Evolutionary conservation across 2,797 vertebrate genomes (phyloP).

Genomic region (Scomberomorus guttatus): DNA sequence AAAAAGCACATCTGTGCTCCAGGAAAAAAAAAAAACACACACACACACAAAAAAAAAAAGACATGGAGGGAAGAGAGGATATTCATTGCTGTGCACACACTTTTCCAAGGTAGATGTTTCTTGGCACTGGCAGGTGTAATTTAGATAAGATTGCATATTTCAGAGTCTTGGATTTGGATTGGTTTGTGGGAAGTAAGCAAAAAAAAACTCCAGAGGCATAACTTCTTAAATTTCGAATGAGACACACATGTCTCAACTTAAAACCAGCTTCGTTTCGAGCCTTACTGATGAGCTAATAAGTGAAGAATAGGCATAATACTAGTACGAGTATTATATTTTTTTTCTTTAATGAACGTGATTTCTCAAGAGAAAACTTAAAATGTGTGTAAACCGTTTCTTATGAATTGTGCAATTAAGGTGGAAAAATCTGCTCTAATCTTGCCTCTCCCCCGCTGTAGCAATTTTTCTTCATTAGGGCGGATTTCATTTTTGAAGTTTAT

Average conservation of each 20-base stretch:
- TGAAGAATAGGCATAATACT: constrained; percentile 23
- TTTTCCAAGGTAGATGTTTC: constrained; percentile 73
- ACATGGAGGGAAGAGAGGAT: constrained; percentile 48
- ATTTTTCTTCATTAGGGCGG: constrained; percentile 80
- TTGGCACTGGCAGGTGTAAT: constrained; percentile 74
- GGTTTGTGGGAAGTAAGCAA: constrained; percentile 62
- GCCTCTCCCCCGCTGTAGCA: constrained; percentile 47
- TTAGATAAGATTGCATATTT: constrained; percentile 71
- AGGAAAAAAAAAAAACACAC: constrained; percentile 32
- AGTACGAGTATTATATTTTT: background rate
- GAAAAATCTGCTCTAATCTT: constrained; percentile 70
- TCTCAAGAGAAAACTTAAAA: constrained; percentile 58
- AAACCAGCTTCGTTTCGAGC: constrained; percentile 21
- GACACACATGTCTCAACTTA: constrained; percentile 37
- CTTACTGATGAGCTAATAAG: constrained; percentile 34
- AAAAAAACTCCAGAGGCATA: constrained; percentile 48
- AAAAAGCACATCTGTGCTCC: constrained; percentile 82
- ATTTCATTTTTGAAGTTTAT: constrained; percentile 82
- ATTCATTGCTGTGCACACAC: constrained; percentile 71
- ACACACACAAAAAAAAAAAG: constrained; percentile 8
- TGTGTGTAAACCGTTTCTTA: constrained; percentile 64
- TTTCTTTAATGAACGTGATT: constrained; percentile 34
- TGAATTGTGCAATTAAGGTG: constrained; percentile 76
- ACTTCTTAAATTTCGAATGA: constrained; percentile 61
- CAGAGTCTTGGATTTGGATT: constrained; percentile 62